Conservation (phyloP, 2,113 vertebrate genomes). For the Formicarius rufipectus region DNA sequence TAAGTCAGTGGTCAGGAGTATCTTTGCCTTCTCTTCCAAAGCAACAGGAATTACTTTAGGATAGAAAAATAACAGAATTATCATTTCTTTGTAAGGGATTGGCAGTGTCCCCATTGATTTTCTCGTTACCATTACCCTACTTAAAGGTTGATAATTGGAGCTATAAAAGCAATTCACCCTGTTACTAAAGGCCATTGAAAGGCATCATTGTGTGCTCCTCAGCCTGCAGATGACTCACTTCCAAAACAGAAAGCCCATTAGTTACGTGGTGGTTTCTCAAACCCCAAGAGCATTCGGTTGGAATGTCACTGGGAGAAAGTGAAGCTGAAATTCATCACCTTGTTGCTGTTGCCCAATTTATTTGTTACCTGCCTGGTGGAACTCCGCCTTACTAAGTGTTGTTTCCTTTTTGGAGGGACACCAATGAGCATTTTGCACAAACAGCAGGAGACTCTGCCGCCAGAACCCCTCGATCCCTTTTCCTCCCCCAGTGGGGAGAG, state of each 20-base stretch:
- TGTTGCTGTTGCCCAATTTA: neutral
- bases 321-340: neutral
- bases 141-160: neutral
- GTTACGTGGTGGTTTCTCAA: neutral
- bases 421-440: neutral
- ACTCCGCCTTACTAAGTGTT: rapidly evolving
- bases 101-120: neutral
- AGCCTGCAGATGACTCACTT: slow-evolving; percentile 17
- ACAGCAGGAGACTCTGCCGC: rapidly evolving
- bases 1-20: neutral
- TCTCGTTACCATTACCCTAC: neutral
- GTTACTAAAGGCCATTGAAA: neutral
- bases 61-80: neutral
- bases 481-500: neutral
- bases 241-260: neutral
- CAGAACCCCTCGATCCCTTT: neutral
- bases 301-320: neutral
- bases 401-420: neutral
- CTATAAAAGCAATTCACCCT: neutral
- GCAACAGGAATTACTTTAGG: neutral
- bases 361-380: neutral
- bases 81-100: neutral
- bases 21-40: neutral
- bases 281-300: neutral
- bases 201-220: neutral